These are phyloP conservation scores for Onychomys leucogaster DNA, from an alignment of 2,797 vertebrate genomes.

Conservation along the genomic window DNA sequence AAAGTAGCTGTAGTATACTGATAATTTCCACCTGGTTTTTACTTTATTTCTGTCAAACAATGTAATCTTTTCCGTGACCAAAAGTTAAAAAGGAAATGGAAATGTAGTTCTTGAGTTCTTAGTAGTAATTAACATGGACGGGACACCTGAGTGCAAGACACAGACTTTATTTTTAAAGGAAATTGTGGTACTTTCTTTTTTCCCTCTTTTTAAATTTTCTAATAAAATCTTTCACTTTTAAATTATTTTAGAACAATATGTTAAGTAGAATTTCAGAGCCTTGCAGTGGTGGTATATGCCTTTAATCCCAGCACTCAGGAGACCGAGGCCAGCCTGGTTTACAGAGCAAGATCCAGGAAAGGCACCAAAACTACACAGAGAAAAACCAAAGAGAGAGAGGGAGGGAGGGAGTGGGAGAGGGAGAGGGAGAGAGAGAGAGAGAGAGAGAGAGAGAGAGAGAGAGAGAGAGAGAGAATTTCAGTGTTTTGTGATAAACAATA, in stretches of 20 bases:
- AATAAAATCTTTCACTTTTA: background rate
- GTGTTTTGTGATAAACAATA: background rate
- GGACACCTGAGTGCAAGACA: background rate
- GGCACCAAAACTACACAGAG: too few relatives aligned
- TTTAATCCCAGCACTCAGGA: too few relatives aligned
- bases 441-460: too few relatives aligned
- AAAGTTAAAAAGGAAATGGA: slow-evolving; percentile 2
- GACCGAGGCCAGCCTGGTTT: too few relatives aligned
- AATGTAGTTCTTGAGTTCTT: background rate
- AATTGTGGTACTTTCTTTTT: background rate
- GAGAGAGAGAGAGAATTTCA: too few relatives aligned
- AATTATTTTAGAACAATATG: background rate
- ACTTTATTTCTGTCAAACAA: background rate
- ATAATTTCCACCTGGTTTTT: background rate
- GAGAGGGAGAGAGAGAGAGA: too few relatives aligned
- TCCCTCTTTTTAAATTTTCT: background rate
- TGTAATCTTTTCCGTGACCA: background rate
- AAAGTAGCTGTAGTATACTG: background rate
- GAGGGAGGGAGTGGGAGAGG: too few relatives aligned
- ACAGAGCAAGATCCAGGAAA: too few relatives aligned
- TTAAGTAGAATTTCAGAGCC: background rate
- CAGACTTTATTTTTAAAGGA: background rate
- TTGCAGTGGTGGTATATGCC: too few relatives aligned
- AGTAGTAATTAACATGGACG: background rate
- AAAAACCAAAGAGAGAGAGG: too few relatives aligned